phyloP scores from a whole-genome alignment of 2,797 vertebrate species.

The Buceros bicornis region DNA sequence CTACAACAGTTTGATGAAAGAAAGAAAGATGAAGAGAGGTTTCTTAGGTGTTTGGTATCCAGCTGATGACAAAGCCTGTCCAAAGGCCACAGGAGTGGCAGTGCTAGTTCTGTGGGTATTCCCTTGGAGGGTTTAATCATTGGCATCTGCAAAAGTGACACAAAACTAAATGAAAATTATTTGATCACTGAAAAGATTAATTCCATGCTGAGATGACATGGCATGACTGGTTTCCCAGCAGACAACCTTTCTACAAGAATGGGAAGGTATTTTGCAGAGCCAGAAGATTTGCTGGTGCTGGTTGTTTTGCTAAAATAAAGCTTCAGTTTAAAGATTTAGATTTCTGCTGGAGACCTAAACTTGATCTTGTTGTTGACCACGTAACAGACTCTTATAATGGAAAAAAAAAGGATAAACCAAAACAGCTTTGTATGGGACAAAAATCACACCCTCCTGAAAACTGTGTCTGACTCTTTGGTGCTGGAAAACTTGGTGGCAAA shows the following conservation, averaged over 20 bases:
- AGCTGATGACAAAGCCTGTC: conserved; percentile 3
- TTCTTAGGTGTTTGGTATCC: background rate
- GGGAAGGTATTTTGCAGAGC: background rate
- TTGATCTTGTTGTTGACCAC: background rate
- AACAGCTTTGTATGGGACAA: background rate
- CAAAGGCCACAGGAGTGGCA: background rate
- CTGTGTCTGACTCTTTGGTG: background rate
- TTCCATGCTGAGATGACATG: background rate
- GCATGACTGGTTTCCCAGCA: background rate
- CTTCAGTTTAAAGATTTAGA: background rate
- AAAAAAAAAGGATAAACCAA: background rate
- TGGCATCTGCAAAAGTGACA: background rate
- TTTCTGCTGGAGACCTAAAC: background rate
- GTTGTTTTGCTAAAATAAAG: background rate
- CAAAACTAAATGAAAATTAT: background rate
- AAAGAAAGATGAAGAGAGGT: conserved; percentile 8
- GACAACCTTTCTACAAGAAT: background rate
- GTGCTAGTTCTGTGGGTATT: background rate
- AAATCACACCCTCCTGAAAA: background rate
- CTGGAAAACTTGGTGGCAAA: background rate
- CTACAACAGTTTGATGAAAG: background rate
- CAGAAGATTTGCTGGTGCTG: background rate
- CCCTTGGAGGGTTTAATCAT: background rate
- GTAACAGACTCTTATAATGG: background rate
- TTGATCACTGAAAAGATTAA: background rate